These are phyloP conservation scores for Trichopria drosophilae DNA, from an alignment of 2,888 invertebrate species.

Conservation along the genomic window DNA sequence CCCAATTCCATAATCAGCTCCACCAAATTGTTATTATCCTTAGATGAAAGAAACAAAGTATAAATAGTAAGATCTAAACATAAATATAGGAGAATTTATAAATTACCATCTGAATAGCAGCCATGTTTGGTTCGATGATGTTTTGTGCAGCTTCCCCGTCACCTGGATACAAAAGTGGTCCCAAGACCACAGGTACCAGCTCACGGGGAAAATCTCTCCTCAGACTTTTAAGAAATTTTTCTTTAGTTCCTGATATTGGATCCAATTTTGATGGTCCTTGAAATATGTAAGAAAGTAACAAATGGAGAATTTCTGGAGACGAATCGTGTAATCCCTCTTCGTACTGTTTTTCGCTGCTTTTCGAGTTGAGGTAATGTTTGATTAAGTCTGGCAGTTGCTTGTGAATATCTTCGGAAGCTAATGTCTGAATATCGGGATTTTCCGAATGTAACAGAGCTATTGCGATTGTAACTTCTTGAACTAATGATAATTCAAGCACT, in stretches of 20 bases:
- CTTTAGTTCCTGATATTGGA: slow-evolving; percentile 72
- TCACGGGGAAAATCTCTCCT: slow-evolving; percentile 86
- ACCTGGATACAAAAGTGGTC: slow-evolving; percentile 84
- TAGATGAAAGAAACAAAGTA: no score
- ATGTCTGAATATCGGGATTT: slow-evolving; percentile 72
- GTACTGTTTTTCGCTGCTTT: slow-evolving; percentile 69
- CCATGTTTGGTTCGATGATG: slow-evolving; percentile 52
- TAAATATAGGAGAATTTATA: not conserved
- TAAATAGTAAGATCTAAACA: no score
- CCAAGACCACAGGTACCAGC: slow-evolving; percentile 84
- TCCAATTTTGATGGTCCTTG: slow-evolving; percentile 64
- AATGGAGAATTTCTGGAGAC: slow-evolving; percentile 85
- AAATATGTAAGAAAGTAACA: slow-evolving; percentile 70
- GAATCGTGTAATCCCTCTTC: slow-evolving; percentile 88
- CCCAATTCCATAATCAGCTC: slow-evolving; percentile 92
- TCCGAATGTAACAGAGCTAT: slow-evolving; percentile 81
- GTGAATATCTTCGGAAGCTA: slow-evolving; percentile 78
- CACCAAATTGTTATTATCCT: slow-evolving; percentile 77
- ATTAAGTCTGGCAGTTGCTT: slow-evolving; percentile 83
- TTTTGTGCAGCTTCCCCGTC: slow-evolving; percentile 68
- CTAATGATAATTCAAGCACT: slow-evolving; percentile 81
- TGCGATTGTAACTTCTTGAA: slow-evolving; percentile 90
- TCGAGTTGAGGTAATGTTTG: slow-evolving; percentile 79
- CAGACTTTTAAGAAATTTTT: slow-evolving; percentile 79
- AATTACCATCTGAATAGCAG: slow-evolving; percentile 53